Conservation (phyloP, 1,140 invertebrate genomes). For the Achatina immaculata region DNA sequence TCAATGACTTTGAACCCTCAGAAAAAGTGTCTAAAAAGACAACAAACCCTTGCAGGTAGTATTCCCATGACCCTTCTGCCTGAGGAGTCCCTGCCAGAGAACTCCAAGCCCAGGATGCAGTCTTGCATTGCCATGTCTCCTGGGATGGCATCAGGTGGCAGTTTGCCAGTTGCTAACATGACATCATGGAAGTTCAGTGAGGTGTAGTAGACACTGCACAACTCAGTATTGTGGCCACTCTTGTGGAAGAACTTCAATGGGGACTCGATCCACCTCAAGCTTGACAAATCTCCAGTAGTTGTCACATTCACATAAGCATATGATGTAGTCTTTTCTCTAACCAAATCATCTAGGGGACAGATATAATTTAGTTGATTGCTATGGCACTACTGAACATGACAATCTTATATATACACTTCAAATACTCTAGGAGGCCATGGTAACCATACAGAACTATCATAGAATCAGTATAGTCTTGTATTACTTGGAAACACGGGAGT, state of each 20-base stretch:
- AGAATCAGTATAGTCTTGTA: too few species aligned
- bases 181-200: conserved; percentile 97
- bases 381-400: too few species aligned
- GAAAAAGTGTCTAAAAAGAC: too few species aligned
- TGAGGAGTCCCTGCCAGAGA: conserved; percentile 80
- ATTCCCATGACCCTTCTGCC: conserved; percentile 94
- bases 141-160: conserved; percentile 94
- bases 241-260: conserved; percentile 74
- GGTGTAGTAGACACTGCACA: conserved; percentile 92
- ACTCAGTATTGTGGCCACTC: conserved; percentile 71
- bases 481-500: too few species aligned
- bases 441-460: too few species aligned
- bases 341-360: conserved; percentile 4
- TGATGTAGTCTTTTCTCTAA: conserved; percentile 63
- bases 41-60: conserved; percentile 80
- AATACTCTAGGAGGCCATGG: too few species aligned
- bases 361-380: too few species aligned
- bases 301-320: conserved; percentile 94
- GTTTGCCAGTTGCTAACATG: conserved; percentile 95
- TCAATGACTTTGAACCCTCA: too few species aligned
- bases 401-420: too few species aligned
- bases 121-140: conserved; percentile 78
- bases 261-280: conserved; percentile 93
- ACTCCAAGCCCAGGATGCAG: conserved; percentile 94
- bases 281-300: conserved; percentile 90